A percentile compares a stretch with the other conserved stretches of the same genome.
phyloP scores from a whole-genome alignment of 2,113 vertebrate species.

The Sterna hirundo region DNA sequence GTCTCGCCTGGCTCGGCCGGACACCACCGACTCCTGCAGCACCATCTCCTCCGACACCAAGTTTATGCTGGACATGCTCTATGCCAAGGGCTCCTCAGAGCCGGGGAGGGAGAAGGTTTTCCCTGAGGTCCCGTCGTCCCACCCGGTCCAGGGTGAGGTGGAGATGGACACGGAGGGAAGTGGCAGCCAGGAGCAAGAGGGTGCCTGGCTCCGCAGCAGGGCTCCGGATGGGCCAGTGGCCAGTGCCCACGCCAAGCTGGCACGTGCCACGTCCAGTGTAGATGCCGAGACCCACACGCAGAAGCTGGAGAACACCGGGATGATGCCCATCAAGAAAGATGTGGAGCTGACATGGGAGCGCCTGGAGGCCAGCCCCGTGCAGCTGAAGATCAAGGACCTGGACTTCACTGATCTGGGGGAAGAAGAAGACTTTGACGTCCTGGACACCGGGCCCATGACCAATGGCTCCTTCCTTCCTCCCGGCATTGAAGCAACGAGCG shows the following conservation, averaged over 20 bases:
- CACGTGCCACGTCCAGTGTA: constrained; percentile 77
- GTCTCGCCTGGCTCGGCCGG: background rate
- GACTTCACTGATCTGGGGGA: constrained; percentile 95
- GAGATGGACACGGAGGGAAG: background rate
- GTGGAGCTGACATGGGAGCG: constrained; percentile 74
- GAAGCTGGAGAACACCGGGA: constrained; percentile 74
- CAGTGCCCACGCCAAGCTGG: constrained; percentile 42
- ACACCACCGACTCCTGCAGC: constrained; percentile 63
- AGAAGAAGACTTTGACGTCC: constrained; percentile 90
- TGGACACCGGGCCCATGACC: constrained; percentile 76
- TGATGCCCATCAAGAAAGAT: constrained; percentile 74
- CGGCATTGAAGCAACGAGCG: background rate
- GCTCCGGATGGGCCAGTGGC: background rate
- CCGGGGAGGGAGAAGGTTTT: background rate
- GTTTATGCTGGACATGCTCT: constrained; percentile 82
- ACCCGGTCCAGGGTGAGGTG: background rate
- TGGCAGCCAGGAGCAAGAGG: constrained; percentile 6
- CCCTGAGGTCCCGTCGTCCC: background rate
- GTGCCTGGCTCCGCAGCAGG: background rate
- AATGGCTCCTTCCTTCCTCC: constrained; percentile 6
- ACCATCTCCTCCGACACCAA: constrained; percentile 75
- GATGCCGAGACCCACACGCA: constrained; percentile 76
- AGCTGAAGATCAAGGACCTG: constrained; percentile 90
- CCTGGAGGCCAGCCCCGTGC: constrained; percentile 64
- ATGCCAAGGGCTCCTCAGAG: constrained; percentile 61